Evolutionary conservation across 1,140 invertebrate genomes (phyloP), one percentile per base, ranked within the genome.

Genomic region (Drosophila setifemur): DNA sequence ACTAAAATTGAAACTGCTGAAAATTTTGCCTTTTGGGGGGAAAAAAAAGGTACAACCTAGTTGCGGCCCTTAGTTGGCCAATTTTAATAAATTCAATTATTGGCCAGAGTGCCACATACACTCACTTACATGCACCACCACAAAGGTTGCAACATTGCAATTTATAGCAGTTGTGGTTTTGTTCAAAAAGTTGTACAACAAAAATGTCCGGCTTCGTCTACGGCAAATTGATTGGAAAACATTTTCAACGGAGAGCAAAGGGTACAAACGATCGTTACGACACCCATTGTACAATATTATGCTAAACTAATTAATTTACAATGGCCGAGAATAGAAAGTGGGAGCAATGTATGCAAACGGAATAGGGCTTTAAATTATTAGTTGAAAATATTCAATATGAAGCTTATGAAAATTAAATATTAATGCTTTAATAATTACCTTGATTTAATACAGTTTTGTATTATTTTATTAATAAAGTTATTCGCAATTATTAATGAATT

Each of bases 1-100:
- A 64, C 77, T 60, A 50, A 73, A 83, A 85, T 78, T 69, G 63
- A 73, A 82, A 70, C 60, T 73, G 73, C 69, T 60, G 31, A 52
- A 73, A 73, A 69, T 70, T 35, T 39, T 23, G 18, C 42, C 43
- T 43, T 48, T 43, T 53, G 21, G 18, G n/a, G n/a, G n/a, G n/a
- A n/a, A 21, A 39, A 75, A 63, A 49, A 12, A 40, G n/a, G 2
- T 21, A 3, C 52, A 43, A 7, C 19, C 39, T 28, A 50, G 39
- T 58, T 44, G 37, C 5, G 45, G 45, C 47, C 50, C 33, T 73
- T 73, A 67, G 37, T 54, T 58, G 42, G 39, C 18, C 21, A 60
- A 52, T 77, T 77, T 77, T 61, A 77, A 73, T 67, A 78, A 77
- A 77, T 82, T 60, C 5, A 66, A 71, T 81, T 53, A 21, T 54